phyloP scores from a whole-genome alignment of 2,888 invertebrate species.

The Isoperla grammatica region DNA sequence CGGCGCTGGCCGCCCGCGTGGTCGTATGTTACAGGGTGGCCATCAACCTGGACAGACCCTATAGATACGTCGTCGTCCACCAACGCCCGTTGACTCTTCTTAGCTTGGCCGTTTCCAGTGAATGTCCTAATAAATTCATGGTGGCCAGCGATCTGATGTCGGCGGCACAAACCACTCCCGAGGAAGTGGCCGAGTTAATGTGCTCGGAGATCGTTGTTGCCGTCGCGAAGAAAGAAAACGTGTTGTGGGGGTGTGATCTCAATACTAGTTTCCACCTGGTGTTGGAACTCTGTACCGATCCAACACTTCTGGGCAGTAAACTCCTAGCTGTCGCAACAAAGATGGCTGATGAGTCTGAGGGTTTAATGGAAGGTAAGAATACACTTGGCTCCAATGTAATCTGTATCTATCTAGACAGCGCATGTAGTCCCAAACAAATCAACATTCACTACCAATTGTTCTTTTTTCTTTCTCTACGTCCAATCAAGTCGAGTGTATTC shows the following conservation, averaged over 20 bases:
- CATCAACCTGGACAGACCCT: slow-evolving; percentile 46
- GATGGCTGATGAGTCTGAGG: slow-evolving; percentile 29
- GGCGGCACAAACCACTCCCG: slow-evolving; percentile 50
- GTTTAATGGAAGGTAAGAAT: slow-evolving; percentile 15
- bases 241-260: slow-evolving; percentile 53
- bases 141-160: slow-evolving; percentile 55
- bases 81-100: slow-evolving; percentile 49
- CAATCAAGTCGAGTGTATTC: too few species aligned
- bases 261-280: slow-evolving; percentile 48
- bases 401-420: too few species aligned
- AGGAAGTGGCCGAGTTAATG: slow-evolving; percentile 55
- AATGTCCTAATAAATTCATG: slow-evolving; percentile 52
- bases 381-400: too few species aligned
- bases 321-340: slow-evolving; percentile 40
- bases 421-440: too few species aligned
- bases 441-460: too few species aligned
- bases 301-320: slow-evolving; percentile 48
- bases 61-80: slow-evolving; percentile 45
- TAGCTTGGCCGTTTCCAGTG: slow-evolving; percentile 48
- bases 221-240: slow-evolving; percentile 33
- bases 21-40: slow-evolving; percentile 53
- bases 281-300: slow-evolving; percentile 48
- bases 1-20: slow-evolving; percentile 50
- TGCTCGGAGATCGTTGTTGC: slow-evolving; percentile 54
- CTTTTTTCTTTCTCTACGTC: too few species aligned